phyloP scores from a whole-genome alignment of 2,797 vertebrate genomes.

The Enoplosus armatus region DNA sequence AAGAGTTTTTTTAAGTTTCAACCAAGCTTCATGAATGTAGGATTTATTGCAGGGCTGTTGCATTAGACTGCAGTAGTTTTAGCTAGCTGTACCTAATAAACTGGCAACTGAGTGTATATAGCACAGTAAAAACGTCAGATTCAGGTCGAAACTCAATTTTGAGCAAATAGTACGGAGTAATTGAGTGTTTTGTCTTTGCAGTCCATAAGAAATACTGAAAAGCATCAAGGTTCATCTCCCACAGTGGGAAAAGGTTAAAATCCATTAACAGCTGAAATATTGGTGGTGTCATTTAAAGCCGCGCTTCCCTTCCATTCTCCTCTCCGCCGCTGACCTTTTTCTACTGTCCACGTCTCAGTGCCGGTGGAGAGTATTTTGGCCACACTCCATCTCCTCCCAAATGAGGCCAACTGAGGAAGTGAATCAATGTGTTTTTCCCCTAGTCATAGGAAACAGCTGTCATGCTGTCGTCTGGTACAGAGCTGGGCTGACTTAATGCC shows the following conservation, averaged over 20 bases:
- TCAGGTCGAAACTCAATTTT: conserved; percentile 12
- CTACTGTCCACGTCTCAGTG: conserved; percentile 64
- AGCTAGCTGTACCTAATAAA: background rate
- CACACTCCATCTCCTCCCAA: conserved; percentile 79
- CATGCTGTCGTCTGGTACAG: conserved; percentile 75
- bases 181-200: conserved; percentile 8
- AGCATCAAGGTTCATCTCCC: conserved; percentile 45
- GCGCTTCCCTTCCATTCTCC: conserved; percentile 41
- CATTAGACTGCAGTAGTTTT: background rate
- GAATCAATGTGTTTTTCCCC: conserved; percentile 79
- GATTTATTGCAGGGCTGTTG: background rate
- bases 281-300: conserved; percentile 56
- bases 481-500: conserved; percentile 74
- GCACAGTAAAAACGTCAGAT: background rate
- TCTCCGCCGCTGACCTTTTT: conserved; percentile 69
- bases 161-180: too few species aligned
- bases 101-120: background rate
- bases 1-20: too few species aligned
- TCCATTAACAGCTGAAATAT: conserved; percentile 65
- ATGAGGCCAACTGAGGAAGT: conserved; percentile 77
- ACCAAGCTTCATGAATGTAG: background rate
- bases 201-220: conserved; percentile 20
- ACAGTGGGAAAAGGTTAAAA: conserved; percentile 62
- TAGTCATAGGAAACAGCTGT: conserved; percentile 84
- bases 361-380: conserved; percentile 64